Evolutionary conservation across 1,140 invertebrate species (phyloP).

Genomic region (Heliconius nattereri): DNA sequence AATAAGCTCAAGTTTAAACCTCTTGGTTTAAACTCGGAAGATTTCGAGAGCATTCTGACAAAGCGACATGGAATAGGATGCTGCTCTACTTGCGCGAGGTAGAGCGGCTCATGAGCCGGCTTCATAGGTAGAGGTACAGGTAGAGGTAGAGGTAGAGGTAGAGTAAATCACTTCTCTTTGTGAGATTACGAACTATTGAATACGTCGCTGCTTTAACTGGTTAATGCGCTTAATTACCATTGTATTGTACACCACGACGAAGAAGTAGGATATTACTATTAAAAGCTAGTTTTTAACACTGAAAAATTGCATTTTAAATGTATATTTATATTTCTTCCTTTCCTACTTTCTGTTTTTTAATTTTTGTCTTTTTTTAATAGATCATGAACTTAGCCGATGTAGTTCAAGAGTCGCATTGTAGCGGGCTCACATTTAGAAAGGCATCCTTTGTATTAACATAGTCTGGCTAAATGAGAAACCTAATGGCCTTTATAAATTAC

Average conservation of each 20-base stretch:
- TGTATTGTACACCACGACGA: not conserved
- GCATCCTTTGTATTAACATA: not conserved
- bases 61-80: slow-evolving; percentile 18
- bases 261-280: not conserved
- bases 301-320: not conserved
- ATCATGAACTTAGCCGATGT: not conserved
- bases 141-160: not conserved
- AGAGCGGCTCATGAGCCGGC: not conserved
- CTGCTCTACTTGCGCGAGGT: slow-evolving; percentile 13
- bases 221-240: not conserved
- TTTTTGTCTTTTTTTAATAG: not conserved
- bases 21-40: slow-evolving; percentile 16
- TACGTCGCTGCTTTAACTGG: not conserved
- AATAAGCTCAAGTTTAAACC: slow-evolving; percentile 26
- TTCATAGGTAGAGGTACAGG: too few relatives aligned
- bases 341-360: not conserved
- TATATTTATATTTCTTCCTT: not conserved
- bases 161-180: not conserved
- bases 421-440: not conserved
- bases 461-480: not conserved
- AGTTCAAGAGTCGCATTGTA: not conserved
- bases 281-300: not conserved
- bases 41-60: slow-evolving; percentile 16
- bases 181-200: not conserved
- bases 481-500: not conserved